Conservation (phyloP, 2,113 vertebrate genomes). For the Felis chaus region DNA sequence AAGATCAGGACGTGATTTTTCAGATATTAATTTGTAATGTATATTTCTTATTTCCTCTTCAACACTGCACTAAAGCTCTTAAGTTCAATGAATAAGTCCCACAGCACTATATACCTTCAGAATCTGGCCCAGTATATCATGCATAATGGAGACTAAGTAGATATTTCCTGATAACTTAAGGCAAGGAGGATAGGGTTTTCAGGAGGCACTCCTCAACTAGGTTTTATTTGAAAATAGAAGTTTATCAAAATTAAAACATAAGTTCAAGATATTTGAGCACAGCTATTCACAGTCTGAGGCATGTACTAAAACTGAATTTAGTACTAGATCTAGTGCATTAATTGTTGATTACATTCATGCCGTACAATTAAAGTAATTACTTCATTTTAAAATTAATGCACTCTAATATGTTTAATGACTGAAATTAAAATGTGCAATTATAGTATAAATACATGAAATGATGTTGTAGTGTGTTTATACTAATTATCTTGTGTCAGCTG, state of each 20-base stretch:
- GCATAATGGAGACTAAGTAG: neutral
- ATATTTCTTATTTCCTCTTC: slow-evolving; percentile 27
- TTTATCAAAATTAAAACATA: neutral
- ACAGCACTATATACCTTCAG: neutral
- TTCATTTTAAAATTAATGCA: slow-evolving; percentile 69
- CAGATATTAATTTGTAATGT: neutral
- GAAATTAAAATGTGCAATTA: slow-evolving; percentile 70
- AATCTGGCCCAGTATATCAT: neutral
- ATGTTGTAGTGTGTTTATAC: slow-evolving; percentile 57
- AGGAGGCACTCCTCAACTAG: neutral
- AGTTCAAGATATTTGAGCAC: neutral
- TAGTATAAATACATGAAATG: slow-evolving; percentile 64
- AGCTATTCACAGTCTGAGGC: neutral
- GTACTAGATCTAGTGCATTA: neutral
- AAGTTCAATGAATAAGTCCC: neutral
- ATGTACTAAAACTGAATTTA: slow-evolving; percentile 2
- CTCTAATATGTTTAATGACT: slow-evolving; percentile 72
- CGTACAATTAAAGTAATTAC: slow-evolving; percentile 70
- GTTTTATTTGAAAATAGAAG: neutral
- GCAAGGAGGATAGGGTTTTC: neutral
- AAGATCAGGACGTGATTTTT: neutral
- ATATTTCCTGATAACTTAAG: neutral
- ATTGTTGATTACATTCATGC: slow-evolving; percentile 61
- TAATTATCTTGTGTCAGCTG: slow-evolving; percentile 42
- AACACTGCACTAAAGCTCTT: neutral